Conservation (phyloP, 2,888 invertebrate species). For the Pollenia amentaria region DNA sequence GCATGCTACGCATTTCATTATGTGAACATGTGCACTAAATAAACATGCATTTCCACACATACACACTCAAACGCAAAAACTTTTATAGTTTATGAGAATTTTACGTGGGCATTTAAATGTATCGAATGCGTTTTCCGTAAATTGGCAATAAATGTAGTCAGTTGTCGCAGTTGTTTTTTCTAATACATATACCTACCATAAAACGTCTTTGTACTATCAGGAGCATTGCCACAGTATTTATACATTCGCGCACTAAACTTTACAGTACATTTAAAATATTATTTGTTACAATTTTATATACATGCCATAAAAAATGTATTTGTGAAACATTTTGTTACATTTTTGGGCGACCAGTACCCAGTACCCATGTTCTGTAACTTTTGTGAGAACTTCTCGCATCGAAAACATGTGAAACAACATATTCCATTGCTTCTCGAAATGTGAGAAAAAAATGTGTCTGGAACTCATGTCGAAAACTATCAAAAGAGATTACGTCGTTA, state of each 20-base stretch:
- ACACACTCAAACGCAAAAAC: neutral
- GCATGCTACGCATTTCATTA: constrained; percentile 63
- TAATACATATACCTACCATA: neutral
- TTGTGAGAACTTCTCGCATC: too few species aligned
- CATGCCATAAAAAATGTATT: too few species aligned
- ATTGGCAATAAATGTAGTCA: constrained; percentile 28
- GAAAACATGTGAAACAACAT: too few species aligned
- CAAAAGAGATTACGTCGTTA: too few species aligned
- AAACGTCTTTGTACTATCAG: neutral
- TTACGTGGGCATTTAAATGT: constrained; percentile 47
- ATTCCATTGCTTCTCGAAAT: too few species aligned
- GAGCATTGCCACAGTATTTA: neutral
- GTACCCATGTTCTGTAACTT: too few species aligned
- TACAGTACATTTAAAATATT: neutral
- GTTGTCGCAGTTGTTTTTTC: neutral
- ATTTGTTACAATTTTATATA: neutral
- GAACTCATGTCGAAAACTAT: too few species aligned
- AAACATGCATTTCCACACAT: constrained; percentile 17
- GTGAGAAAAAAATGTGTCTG: too few species aligned
- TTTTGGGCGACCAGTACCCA: too few species aligned
- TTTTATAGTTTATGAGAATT: constrained; percentile 47
- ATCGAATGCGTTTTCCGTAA: constrained; percentile 46
- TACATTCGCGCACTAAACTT: neutral
- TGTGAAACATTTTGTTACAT: too few species aligned
- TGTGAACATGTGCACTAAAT: constrained; percentile 37